Base-by-base conservation (phyloP, 2,113 vertebrate species). In the Etia nguti region DNA sequence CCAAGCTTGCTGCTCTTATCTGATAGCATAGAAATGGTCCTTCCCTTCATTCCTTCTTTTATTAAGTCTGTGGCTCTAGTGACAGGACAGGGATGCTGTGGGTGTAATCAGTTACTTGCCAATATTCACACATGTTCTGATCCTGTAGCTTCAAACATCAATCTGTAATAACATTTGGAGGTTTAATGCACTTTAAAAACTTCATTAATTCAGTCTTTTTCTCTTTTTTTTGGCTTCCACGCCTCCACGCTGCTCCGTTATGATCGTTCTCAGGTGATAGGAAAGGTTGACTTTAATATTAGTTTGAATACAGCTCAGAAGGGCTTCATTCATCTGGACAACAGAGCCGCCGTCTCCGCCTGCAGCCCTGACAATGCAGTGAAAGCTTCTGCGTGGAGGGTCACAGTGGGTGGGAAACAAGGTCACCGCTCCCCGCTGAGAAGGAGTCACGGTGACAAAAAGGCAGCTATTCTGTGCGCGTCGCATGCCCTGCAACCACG, bases 341-440 rank as follows among this genome's bases (percentile, higher is more conserved):
- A 56, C 26, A 65, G 41, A 86, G 86, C 46, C 18, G 16, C 34
- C 15, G 7, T 43, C 79, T 86, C n/a, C 7, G 52, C 57, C 83
- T 56, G 86, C 86, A 79, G 80, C 82, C 12, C 82, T 9, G 70
- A 31, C 48, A 85, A 81, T 77, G 88, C 85, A 77, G 86, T 1
- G 83, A 87, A 88, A 77, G 85, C 83, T 55, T 81, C 86, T 87
- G 88, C 81, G 70, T 59, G 9, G 52, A 83, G 75, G 88, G 85
- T 88, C 87, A 91, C 55, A 9, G 79, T 8, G 65, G 85, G 38
- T 11, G 83, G 52, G 87, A 84, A 88, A 59, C 55, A 80, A 87
- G 88, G 83, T 84, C 83, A 38, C 73, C 1, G 10, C 52, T 83
- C 65, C 73, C 81, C 85, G 18, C 88, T 16, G 85, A 68, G 80